phyloP scores from a whole-genome alignment of 2,888 invertebrate species.

The Megalurothrips usitatus region DNA sequence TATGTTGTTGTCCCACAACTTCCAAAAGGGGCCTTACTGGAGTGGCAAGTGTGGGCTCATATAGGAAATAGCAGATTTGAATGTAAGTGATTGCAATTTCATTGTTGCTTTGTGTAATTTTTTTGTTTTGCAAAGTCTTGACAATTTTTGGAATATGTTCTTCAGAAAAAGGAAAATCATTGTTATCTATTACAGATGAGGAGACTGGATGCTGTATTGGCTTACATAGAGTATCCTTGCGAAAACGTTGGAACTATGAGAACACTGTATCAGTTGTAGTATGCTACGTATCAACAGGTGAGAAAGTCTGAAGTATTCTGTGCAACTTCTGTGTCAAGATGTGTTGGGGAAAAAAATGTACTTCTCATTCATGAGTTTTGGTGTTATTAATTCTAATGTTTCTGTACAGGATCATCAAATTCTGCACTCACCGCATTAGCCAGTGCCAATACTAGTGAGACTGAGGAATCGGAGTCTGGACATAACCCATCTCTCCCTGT shows the following conservation, averaged over 20 bases:
- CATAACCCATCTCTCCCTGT: constrained; percentile 44
- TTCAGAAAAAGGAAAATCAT: not conserved
- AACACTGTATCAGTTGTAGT: constrained; percentile 81
- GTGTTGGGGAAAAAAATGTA: not conserved
- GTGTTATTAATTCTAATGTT: not conserved
- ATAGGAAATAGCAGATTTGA: constrained; percentile 81
- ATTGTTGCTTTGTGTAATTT: not conserved
- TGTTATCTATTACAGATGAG: constrained; percentile 60
- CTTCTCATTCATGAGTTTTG: not conserved
- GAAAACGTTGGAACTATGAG: constrained; percentile 83
- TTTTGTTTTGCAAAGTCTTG: not conserved
- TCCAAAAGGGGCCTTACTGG: constrained; percentile 74
- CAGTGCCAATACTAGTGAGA: constrained; percentile 2
- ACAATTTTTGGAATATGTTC: not conserved
- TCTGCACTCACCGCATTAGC: constrained; percentile 22
- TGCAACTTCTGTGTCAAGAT: too few species aligned
- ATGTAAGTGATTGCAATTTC: constrained; percentile 55
- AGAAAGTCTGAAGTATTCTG: constrained; percentile 34
- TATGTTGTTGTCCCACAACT: constrained; percentile 77
- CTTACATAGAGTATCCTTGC: constrained; percentile 75
- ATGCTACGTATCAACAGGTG: constrained; percentile 73
- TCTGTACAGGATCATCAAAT: constrained; percentile 33
- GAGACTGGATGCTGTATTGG: constrained; percentile 84
- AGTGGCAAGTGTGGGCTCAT: constrained; percentile 93
- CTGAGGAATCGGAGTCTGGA: not conserved